Conservation (phyloP, 2,113 vertebrate genomes). For the Dissostichus mawsoni region DNA sequence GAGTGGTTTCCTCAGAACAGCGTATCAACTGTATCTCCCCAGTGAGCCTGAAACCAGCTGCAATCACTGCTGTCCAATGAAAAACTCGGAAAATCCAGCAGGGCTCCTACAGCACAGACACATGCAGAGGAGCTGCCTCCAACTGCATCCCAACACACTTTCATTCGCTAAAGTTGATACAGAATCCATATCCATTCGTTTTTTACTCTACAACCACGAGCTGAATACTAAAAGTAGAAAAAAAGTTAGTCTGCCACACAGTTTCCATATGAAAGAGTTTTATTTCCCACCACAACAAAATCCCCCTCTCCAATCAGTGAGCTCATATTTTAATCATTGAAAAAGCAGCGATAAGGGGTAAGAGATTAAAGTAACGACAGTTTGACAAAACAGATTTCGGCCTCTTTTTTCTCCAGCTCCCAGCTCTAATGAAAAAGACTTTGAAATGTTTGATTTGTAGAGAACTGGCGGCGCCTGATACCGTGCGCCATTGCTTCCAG, state of each 20-base stretch:
- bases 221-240: slow-evolving; percentile 20
- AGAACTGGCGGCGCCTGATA: slow-evolving; percentile 27
- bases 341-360: slow-evolving; percentile 52
- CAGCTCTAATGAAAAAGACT: slow-evolving; percentile 34
- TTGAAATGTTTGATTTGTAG: slow-evolving; percentile 37
- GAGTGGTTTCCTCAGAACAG: slow-evolving; percentile 37
- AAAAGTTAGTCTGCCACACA: not conserved
- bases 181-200: not conserved
- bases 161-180: not conserved
- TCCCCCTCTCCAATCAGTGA: slow-evolving; percentile 35
- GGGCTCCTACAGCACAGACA: not conserved
- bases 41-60: slow-evolving; percentile 15
- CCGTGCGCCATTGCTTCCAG: slow-evolving; percentile 32
- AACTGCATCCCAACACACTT: not conserved
- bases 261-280: slow-evolving; percentile 18
- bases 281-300: slow-evolving; percentile 11
- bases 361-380: slow-evolving; percentile 34
- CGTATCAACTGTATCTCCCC: slow-evolving; percentile 45
- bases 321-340: slow-evolving; percentile 51
- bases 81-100: slow-evolving; percentile 4
- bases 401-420: slow-evolving; percentile 2
- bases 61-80: slow-evolving; percentile 31
- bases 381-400: slow-evolving; percentile 40
- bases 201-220: not conserved
- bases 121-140: not conserved